These are phyloP conservation scores for Papilio protenor DNA, from an alignment of 2,888 invertebrate species.

Conservation along the genomic window DNA sequence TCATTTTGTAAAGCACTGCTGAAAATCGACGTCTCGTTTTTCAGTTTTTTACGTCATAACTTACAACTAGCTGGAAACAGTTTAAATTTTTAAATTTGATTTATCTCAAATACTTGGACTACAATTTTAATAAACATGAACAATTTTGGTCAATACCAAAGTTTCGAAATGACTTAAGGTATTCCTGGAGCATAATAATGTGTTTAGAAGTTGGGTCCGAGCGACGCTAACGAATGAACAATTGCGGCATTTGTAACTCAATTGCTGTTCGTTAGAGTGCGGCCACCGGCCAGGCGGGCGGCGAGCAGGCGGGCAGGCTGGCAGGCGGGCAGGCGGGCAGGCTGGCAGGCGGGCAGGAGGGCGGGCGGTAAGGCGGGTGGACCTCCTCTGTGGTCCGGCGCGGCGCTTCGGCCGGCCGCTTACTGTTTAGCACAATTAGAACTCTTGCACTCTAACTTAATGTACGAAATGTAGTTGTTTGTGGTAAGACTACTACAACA, in stretches of 20 bases:
- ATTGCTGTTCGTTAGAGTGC: slow-evolving; percentile 14
- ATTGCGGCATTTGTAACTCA: slow-evolving; percentile 20
- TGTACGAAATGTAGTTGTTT: neutral
- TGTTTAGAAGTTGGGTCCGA: slow-evolving; percentile 1
- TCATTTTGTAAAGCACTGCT: neutral
- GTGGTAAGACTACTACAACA: neutral
- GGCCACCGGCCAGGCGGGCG: neutral
- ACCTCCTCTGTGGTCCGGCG: neutral
- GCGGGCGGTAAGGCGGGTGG: neutral
- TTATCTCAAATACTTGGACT: no score
- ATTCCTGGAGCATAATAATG: neutral
- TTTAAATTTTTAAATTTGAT: no score
- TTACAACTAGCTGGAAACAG: neutral
- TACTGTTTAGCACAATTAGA: neutral
- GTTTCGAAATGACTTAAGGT: neutral
- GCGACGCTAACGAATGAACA: slow-evolving; percentile 12
- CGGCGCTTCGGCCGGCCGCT: neutral
- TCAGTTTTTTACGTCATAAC: neutral
- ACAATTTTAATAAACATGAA: neutral
- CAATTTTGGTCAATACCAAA: neutral
- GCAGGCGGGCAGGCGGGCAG: neutral
- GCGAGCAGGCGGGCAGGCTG: neutral
- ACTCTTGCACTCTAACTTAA: neutral
- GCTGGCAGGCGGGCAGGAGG: neutral
- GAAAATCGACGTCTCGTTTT: neutral